phyloP scores from a whole-genome alignment of 2,888 invertebrate genomes.

The Drosophila suboccidentalis region DNA sequence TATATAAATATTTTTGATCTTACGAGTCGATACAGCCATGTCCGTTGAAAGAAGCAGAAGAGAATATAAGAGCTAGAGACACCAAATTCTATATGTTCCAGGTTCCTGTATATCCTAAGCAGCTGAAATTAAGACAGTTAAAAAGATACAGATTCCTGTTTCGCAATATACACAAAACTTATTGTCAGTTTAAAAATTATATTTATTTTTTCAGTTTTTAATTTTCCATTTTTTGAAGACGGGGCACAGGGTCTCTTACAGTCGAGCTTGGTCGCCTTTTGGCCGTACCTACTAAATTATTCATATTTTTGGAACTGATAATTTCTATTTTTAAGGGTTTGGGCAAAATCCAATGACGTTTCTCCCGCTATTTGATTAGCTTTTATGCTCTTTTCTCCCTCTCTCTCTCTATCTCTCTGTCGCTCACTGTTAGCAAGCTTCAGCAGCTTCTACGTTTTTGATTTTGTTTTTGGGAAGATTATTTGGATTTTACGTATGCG shows the following conservation, averaged over 20 bases:
- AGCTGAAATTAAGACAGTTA: neutral
- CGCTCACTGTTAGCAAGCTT: too few species aligned
- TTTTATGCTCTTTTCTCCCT: neutral
- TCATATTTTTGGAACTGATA: conserved; percentile 1
- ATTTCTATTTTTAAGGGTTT: neutral
- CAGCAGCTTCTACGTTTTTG: too few species aligned
- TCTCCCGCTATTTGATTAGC: neutral
- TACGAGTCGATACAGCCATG: too few species aligned
- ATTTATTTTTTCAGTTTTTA: neutral
- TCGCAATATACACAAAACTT: neutral
- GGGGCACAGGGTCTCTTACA: neutral
- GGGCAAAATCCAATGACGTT: neutral
- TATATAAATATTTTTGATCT: neutral
- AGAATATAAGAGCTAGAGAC: neutral
- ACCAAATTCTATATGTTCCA: neutral
- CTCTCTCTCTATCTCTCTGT: too few species aligned
- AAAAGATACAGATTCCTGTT: neutral
- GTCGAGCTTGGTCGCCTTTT: neutral
- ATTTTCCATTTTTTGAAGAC: too few species aligned
- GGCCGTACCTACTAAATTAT: neutral
- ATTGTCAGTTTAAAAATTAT: too few species aligned
- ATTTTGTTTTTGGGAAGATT: neutral
- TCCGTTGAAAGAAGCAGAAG: too few species aligned
- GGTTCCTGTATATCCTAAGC: neutral
- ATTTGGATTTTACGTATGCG: neutral